These are phyloP conservation scores for Azemiops feae DNA, from an alignment of 2,113 vertebrate genomes.

Conservation along the genomic window DNA sequence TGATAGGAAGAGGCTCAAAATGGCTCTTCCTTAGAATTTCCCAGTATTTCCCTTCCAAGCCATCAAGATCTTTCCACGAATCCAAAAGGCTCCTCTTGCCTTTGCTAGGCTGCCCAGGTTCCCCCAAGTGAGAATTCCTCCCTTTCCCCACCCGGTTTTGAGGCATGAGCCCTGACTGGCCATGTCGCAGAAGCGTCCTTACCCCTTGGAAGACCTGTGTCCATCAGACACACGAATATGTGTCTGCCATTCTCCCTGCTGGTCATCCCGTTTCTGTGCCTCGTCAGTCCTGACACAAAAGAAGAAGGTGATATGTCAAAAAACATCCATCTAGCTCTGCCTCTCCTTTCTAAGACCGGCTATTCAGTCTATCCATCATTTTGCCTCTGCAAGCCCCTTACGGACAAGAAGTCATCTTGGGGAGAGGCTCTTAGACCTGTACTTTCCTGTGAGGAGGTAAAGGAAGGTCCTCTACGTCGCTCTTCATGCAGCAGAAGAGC, in stretches of 20 bases:
- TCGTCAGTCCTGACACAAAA: not conserved
- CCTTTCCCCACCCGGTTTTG: not conserved
- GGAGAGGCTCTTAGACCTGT: not conserved
- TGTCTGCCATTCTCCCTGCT: not conserved
- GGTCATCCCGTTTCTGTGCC: not conserved
- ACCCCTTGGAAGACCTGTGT: not conserved
- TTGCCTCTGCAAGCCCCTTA: not conserved
- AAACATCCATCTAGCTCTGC: not conserved
- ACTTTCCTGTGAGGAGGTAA: not conserved
- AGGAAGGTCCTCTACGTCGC: not conserved
- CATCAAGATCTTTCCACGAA: too few species aligned
- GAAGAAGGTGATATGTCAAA: not conserved
- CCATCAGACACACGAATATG: not conserved
- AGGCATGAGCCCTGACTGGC: not conserved
- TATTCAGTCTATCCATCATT: not conserved
- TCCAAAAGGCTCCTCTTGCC: too few species aligned
- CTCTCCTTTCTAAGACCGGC: not conserved
- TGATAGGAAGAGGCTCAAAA: too few species aligned
- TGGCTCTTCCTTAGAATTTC: too few species aligned
- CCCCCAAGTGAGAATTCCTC: too few species aligned
- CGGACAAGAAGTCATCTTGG: not conserved
- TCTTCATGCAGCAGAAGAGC: not conserved
- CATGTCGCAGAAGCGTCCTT: too few species aligned
- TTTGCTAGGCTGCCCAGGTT: too few species aligned
- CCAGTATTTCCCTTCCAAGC: too few species aligned